Conservation (phyloP, 2,888 invertebrate species). For the Pelosia muscerda region DNA sequence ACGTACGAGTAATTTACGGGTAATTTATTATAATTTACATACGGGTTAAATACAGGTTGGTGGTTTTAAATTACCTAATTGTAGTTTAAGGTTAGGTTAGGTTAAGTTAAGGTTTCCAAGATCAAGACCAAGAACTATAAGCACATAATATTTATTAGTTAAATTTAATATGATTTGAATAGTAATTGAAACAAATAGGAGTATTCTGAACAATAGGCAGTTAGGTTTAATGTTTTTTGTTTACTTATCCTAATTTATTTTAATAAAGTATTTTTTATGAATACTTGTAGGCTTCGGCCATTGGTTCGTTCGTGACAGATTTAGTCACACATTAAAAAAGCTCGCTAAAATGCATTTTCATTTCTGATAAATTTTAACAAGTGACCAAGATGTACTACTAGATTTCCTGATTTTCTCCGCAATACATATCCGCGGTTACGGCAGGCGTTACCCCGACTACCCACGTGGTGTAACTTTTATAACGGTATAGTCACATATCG, state of each 20-base stretch:
- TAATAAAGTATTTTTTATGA: background rate
- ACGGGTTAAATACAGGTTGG: constrained; percentile 55
- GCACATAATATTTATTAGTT: background rate
- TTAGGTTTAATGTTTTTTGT: background rate
- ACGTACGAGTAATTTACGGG: constrained; percentile 54
- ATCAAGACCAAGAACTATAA: constrained; percentile 37
- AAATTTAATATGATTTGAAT: background rate
- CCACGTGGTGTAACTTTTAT: too few relatives aligned
- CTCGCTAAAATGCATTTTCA: too few relatives aligned
- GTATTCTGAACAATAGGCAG: background rate
- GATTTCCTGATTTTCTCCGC: too few relatives aligned
- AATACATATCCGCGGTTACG: too few relatives aligned
- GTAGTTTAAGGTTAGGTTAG: constrained; percentile 34
- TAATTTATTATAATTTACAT: constrained; percentile 62
- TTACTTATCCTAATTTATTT: background rate
- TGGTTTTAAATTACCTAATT: constrained; percentile 41
- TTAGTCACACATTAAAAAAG: too few relatives aligned
- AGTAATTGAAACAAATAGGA: background rate
- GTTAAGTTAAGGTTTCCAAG: constrained; percentile 38
- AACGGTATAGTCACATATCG: too few relatives aligned
- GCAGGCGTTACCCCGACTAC: too few relatives aligned
- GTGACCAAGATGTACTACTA: too few relatives aligned
- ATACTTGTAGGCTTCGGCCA: too few relatives aligned
- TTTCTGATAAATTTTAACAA: too few relatives aligned
- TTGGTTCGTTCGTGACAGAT: too few relatives aligned